Evolutionary conservation across 2,888 invertebrate genomes (phyloP), one percentile per base, ranked within the genome.

Genomic region (Priocnemis perturbator): DNA sequence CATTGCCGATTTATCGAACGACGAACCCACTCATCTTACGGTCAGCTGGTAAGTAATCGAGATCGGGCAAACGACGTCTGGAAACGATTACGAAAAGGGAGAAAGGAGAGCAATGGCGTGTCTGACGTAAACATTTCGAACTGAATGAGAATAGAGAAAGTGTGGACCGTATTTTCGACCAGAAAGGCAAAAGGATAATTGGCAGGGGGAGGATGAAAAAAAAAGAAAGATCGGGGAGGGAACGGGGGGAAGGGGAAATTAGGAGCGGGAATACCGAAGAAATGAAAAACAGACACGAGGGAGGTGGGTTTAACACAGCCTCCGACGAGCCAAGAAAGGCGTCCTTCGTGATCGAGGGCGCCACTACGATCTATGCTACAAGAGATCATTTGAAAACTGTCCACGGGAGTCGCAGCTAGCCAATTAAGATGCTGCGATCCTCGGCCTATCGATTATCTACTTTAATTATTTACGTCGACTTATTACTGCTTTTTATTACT

Each of bases 301-400:
- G 69, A 60, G 50, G 67, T 37, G 37, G 37, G 37, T 37, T 37
- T 37, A 37, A 37, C 37, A 37, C 37, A 37, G 37, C 37, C 37
- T 52, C 66, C 64, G 30, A 64, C 37, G 73, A 61, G 75, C 26
- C 81, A 53, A 60, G 73, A 78, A 81, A 79, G 82, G 71, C 78
- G 74, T 85, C 80, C 83, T 80, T 74, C 72, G 72, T 81, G 82
- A 79, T 50, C 19, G 50, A 85, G 83, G 81, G 76, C 81, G 85
- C 81, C 85, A 85, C 88, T 88, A 88, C 87, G 84, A 88, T 87
- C 88, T 89, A 89, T 87, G 85, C 88, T 89, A 89, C 87, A 87
- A 87, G 89, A 89, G 89, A 89, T 89, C 89, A 89, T 89, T 89
- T 86, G 89, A 89, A 89, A 89, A 89, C 89, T 89, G 88, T 89